These are phyloP conservation scores for Sandelia bainsii DNA, from an alignment of 2,797 vertebrate genomes.

Conservation along the genomic window DNA sequence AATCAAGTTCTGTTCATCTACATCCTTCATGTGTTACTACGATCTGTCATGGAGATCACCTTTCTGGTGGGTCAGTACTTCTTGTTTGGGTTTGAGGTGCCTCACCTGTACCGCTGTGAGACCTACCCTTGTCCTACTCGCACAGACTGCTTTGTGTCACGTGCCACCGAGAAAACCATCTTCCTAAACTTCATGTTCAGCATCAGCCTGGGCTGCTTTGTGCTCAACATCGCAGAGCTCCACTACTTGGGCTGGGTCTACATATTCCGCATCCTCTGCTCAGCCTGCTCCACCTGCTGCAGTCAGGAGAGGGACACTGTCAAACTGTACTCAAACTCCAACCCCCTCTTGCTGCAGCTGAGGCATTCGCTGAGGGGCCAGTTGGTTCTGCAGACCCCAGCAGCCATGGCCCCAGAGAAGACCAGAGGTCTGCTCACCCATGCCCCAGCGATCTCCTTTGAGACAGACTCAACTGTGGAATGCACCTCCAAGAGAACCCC, in stretches of 20 bases:
- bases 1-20: conserved; percentile 73
- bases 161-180: conserved; percentile 80
- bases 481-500: conserved; percentile 73
- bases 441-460: conserved; percentile 76
- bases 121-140: conserved; percentile 77
- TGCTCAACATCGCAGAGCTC: conserved; percentile 78
- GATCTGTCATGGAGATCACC: conserved; percentile 75
- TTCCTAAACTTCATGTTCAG: conserved; percentile 82
- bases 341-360: conserved; percentile 74
- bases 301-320: conserved; percentile 49
- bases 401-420: conserved; percentile 66
- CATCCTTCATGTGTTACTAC: conserved; percentile 74
- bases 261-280: conserved; percentile 76
- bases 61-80: conserved; percentile 78
- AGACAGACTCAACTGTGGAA: conserved; percentile 77
- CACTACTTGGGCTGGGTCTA: conserved; percentile 82
- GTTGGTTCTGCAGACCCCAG: conserved; percentile 71
- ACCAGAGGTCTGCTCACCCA: conserved; percentile 58
- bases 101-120: conserved; percentile 74
- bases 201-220: conserved; percentile 76
- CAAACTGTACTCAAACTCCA: conserved; percentile 58
- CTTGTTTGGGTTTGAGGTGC: conserved; percentile 80
- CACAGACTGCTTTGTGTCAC: conserved; percentile 81
- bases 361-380: conserved; percentile 75
- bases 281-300: conserved; percentile 75